Conservation (phyloP, 2,797 vertebrate species). For the Iguana delicatissima region DNA sequence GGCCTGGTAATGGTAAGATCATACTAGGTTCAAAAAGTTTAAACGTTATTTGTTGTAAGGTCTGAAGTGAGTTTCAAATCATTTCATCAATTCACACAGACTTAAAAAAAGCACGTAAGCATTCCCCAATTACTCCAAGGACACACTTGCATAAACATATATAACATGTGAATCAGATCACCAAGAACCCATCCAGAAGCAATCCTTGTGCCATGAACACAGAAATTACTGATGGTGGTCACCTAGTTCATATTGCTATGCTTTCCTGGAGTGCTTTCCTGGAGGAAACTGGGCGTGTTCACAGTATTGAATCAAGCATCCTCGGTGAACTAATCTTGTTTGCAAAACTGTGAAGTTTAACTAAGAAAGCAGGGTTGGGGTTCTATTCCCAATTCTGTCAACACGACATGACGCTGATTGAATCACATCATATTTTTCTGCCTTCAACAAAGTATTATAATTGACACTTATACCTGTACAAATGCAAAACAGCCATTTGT, state of each 20-base stretch:
- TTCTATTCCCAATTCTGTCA: conserved; percentile 9
- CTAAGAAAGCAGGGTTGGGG: not conserved
- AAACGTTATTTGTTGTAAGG: not conserved
- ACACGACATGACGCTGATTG: not conserved
- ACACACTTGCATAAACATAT: not conserved
- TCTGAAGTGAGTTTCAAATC: not conserved
- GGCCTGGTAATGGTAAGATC: not conserved
- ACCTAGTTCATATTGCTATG: not conserved
- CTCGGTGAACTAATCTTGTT: not conserved
- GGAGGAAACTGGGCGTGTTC: not conserved
- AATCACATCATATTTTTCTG: fast-evolving
- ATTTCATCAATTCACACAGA: not conserved
- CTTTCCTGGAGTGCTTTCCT: not conserved
- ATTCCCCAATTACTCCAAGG: not conserved
- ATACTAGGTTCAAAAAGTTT: not conserved
- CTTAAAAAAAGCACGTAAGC: too few species aligned
- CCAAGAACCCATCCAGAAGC: not conserved
- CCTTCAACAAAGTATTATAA: not conserved
- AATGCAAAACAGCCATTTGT: conserved; percentile 22
- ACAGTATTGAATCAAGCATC: not conserved
- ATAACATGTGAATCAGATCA: not conserved
- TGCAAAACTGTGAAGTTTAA: not conserved
- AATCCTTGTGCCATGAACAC: not conserved
- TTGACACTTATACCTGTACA: conserved; percentile 35
- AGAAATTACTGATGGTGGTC: not conserved